Percentiles rank a stretch among this genome's conserved stretches.
These are phyloP conservation scores for Littorina saxatilis DNA, from an alignment of 1,140 invertebrate genomes.

Conservation along the genomic window DNA sequence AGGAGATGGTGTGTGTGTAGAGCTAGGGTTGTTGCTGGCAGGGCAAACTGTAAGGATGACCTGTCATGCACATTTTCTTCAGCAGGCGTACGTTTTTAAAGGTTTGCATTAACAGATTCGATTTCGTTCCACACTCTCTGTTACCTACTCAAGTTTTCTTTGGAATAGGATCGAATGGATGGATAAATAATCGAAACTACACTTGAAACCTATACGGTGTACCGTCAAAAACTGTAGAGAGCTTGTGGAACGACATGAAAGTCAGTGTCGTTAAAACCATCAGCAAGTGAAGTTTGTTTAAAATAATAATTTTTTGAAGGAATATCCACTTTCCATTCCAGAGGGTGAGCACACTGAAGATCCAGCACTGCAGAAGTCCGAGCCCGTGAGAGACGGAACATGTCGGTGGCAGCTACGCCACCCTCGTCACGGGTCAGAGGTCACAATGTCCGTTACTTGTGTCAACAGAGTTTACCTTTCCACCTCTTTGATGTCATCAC, in stretches of 20 bases:
- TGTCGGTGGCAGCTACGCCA: slow-evolving; percentile 13
- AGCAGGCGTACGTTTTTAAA: neutral
- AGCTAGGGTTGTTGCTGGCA: neutral
- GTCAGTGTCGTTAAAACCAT: no score
- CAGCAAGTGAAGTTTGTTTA: neutral
- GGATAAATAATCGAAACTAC: no score
- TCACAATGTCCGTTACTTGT: slow-evolving; percentile 2
- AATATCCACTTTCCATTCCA: neutral
- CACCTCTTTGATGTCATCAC: neutral
- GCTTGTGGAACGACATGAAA: no score
- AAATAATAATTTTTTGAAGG: no score
- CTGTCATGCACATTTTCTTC: neutral
- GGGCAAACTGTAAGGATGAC: neutral
- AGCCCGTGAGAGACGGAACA: neutral
- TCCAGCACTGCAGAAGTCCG: neutral
- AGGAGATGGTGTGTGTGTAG: neutral
- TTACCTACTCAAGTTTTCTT: no score
- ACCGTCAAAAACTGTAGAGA: no score
- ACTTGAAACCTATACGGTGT: no score
- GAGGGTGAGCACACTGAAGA: neutral
- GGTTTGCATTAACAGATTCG: no score
- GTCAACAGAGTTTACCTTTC: slow-evolving; percentile 8
- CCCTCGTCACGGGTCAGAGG: neutral
- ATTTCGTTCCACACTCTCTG: no score
- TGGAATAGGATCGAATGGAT: no score